phyloP scores from a whole-genome alignment of 2,888 invertebrate genomes.

The Hyppa rectilinea region DNA sequence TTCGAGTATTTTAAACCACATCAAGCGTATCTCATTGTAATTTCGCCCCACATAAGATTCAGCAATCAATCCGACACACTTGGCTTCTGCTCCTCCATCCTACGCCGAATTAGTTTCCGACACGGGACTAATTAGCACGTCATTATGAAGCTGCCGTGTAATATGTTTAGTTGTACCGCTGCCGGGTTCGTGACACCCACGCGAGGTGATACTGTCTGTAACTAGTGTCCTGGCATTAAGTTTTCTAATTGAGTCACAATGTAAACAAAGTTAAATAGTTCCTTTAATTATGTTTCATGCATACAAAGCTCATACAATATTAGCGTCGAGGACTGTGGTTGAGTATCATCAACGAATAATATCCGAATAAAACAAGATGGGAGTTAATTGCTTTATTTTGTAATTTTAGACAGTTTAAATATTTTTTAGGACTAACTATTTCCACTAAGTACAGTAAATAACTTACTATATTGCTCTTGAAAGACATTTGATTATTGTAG shows the following conservation, averaged over 20 bases:
- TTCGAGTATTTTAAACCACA: not conserved
- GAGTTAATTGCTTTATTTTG: not conserved
- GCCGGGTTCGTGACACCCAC: slow-evolving; percentile 33
- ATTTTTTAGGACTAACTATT: not conserved
- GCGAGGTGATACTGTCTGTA: not conserved
- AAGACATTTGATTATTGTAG: too few species aligned
- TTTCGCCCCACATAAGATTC: slow-evolving; percentile 25
- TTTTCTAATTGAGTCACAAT: not conserved
- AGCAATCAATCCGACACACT: slow-evolving; percentile 47
- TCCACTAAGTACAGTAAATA: not conserved
- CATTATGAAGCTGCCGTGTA: slow-evolving; percentile 41
- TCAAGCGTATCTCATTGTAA: slow-evolving; percentile 38
- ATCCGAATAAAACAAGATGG: not conserved
- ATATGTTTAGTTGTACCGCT: slow-evolving; percentile 40
- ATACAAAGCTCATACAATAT: not conserved
- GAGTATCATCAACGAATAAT: not conserved
- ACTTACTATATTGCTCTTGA: too few species aligned
- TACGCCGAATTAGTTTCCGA: slow-evolving; percentile 43
- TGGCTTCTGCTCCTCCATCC: slow-evolving; percentile 45
- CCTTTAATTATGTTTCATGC: not conserved
- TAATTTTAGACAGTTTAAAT: not conserved
- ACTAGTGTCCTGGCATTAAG: not conserved
- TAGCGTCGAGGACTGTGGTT: not conserved
- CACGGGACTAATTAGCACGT: slow-evolving; percentile 54
- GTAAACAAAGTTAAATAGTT: not conserved